Base-by-base conservation (phyloP, 2,113 vertebrate species). In the Melospiza melodia region DNA sequence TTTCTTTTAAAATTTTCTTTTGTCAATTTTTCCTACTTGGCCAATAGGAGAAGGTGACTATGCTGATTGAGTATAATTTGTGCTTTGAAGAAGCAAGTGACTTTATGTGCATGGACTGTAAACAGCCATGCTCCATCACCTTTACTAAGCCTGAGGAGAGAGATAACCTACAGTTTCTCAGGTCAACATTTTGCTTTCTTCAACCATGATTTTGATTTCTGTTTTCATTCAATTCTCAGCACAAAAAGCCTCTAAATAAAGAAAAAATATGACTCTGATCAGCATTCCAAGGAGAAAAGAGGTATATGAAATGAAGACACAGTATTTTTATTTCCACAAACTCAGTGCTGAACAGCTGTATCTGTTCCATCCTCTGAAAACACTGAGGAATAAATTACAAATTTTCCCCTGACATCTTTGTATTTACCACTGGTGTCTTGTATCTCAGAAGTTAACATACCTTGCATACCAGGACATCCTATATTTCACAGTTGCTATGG, bases 401-500 rank as follows among this genome's bases (percentile, higher is more conserved):
- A 62, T 94, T 89, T 84, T 48, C 12, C 18, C 57, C 54, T 74
- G 54, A 87, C 22, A 67, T 83, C 46, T 91, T 85, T 89, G 55
- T 55, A 74, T 90, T 95, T 93, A 68, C 54, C 67, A 59, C 33
- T 77, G 67, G 67, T 85, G 63, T 59, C 57, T 93, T 87, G 55
- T 30, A 30, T 48, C 63, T 76, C 80, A 63, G 33, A 83, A 80
- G 49, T 80, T 80, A 93, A 39, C 58, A 31, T 73, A 87, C 17
- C 65, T 89, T 75, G 44, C 12, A 20, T 61, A 84, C 8, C 33
- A 61, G 37, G 28, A 75, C n/a, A 91, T 69, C 23, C 24, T 79
- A 48, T 93, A 83, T 91, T 93, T 92, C 52, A 55, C 51, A 87
- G 78, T 95, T 95, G 52, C 75, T 86, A 77, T 63, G 63, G 67